phyloP scores from a whole-genome alignment of 2,888 invertebrate species.

The Megalurothrips usitatus region DNA sequence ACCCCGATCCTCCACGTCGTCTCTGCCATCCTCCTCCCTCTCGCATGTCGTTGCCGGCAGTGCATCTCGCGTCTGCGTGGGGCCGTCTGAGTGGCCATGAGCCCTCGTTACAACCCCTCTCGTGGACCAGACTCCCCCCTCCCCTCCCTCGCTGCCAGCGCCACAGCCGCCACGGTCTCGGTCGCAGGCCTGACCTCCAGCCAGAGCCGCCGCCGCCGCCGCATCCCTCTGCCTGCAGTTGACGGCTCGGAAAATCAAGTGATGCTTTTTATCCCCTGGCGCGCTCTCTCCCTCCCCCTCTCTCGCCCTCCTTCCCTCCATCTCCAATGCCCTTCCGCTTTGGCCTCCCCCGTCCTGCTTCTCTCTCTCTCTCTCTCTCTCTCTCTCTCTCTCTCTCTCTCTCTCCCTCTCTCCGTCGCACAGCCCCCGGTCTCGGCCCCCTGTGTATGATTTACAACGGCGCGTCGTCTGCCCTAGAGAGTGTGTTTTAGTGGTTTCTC shows the following conservation, averaged over 20 bases:
- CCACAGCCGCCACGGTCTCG: background rate
- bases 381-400: background rate
- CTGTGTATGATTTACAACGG: too few species aligned
- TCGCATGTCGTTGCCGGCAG: too few species aligned
- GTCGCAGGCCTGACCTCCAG: background rate
- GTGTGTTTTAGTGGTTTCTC: background rate
- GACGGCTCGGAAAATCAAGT: constrained; percentile 42
- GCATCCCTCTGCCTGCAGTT: constrained; percentile 38
- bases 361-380: background rate
- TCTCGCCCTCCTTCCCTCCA: background rate
- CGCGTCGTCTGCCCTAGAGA: too few species aligned
- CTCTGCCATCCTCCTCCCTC: too few species aligned
- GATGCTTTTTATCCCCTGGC: constrained; percentile 28
- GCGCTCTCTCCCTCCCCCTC: background rate
- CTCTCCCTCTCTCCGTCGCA: background rate
- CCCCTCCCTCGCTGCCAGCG: background rate
- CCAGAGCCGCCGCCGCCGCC: background rate
- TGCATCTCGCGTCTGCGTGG: too few species aligned
- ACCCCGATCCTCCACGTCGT: too few species aligned
- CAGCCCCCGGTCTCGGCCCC: too few species aligned
- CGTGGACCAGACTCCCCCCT: background rate
- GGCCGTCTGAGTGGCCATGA: background rate
- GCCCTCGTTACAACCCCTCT: background rate
- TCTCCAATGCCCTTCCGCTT: background rate
- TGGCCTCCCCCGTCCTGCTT: background rate